These are phyloP conservation scores for Lepidothrix coronata DNA, from an alignment of 2,113 vertebrate genomes.

Conservation along the genomic window DNA sequence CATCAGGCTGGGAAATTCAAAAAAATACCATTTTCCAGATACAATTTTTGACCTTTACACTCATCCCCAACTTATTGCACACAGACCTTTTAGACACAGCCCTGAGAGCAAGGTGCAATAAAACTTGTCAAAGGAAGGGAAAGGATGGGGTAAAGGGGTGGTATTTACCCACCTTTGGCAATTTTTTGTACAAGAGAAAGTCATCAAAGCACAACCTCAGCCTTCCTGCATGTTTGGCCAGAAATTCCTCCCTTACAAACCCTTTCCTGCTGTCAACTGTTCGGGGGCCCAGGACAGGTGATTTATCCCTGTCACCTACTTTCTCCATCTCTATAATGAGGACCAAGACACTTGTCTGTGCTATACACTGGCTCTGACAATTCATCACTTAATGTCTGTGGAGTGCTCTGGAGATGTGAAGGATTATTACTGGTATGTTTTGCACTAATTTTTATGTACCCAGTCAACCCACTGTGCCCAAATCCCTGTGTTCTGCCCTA, in stretches of 20 bases:
- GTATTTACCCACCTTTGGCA: not conserved
- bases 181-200: not conserved
- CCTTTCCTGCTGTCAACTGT: not conserved
- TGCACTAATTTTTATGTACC: conserved; percentile 5
- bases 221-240: fast-evolving
- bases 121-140: not conserved
- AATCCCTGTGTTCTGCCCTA: not conserved
- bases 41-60: conserved; percentile 44
- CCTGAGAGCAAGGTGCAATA: not conserved
- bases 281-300: not conserved
- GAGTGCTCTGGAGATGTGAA: not conserved
- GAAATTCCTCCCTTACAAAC: not conserved
- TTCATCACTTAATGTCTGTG: conserved; percentile 22
- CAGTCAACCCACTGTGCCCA: not conserved
- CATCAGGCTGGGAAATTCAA: conserved; percentile 39
- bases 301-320: not conserved
- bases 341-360: not conserved
- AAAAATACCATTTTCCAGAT: conserved; percentile 1
- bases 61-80: not conserved
- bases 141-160: not conserved
- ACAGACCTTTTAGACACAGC: not conserved
- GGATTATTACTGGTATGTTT: not conserved
- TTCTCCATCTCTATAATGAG: not conserved
- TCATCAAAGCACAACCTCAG: not conserved
- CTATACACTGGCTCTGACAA: not conserved